Evolutionary conservation across 2,888 invertebrate species (phyloP), one percentile per base, ranked within the genome.

Genomic region (Antheraea yamamai): DNA sequence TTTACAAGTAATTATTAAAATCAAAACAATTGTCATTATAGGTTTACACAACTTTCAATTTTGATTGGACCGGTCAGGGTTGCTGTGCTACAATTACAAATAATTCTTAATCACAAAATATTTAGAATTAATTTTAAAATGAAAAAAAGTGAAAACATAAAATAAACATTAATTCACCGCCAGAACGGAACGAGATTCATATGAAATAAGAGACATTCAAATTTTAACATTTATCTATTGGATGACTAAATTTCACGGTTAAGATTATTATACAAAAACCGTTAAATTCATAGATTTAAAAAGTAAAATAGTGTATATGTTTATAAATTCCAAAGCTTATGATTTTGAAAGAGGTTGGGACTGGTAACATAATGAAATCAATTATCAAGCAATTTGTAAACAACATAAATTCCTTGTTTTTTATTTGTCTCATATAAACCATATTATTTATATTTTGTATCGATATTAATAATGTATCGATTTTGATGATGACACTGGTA

Each of bases 11-110:
- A 75, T 75, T 81, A 84, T 81, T 81, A 81, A 74, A 75, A 83
- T 83, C 86, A 87, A 86, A 90, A 91, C 89, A 90, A 87, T 80
- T 87, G 85, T 85, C 78, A 79, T 80, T 79, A 83, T 85, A 85
- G 88, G 20, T 87, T 87, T 87, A 73, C 68, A 85, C 81, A 83
- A 81, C 79, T 87, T 87, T 83, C 68, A 66, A 71, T 72, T 75
- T 76, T 76, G 74, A 74, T 74, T 76, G 71, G 6, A 61, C 72
- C 12, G 26, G 14, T 26, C 26, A 14, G 64, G 64, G 64, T 64
- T 64, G 64, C 64, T 64, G 64, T 64, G 64, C 4, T 64, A 64
- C 4, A 64, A 66, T 30, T 30, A 16, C 30, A 23, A 61, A 61
- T 66, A 30, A 30, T 30, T 30, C 14, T 16, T 64, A 64, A 64